Evolutionary conservation across 1,140 invertebrate species (phyloP), one percentile per base, ranked within the genome.

Genomic region (Diabrotica undecimpunctata): DNA sequence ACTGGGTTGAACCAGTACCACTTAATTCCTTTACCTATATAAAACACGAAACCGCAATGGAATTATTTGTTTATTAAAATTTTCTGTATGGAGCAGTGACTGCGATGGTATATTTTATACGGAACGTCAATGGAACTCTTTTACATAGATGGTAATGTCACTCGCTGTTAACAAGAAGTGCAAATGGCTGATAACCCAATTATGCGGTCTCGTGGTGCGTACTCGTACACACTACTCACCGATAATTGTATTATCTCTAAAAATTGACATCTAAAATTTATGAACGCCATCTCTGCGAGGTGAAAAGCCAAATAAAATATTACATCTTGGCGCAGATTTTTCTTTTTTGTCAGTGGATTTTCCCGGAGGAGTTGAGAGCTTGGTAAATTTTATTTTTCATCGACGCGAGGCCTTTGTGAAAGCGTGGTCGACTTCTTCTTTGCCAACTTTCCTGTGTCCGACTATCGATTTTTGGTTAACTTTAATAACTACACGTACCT

Each of bases 251-350:
- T 46, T 46, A 46, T 46, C 41, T 46, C 8, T n/a, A 10, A n/a
- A 46, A 46, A 46, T 46, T 46, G 41, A 46, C 41, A 46, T 46
- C 41, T 8, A 46, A 46, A 46, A 46, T 46, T n/a, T n/a, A 46
- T 46, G 41, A 6, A 46, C 2, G 41, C 41, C 41, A 46, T 46
- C 41, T 46, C 41, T 46, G 41, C n/a, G n/a, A 46, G 41, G 8
- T 8, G 41, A 46, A 46, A 46, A 46, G n/a, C 8, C 8, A 46
- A 46, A 8, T 46, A 46, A 46, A 10, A 46, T 8, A 10, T 10
- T 46, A 46, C n/a, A 46, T 46, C 8, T 3, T n/a, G n/a, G 41
- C 5, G 41, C 8, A 10, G 8, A 10, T 46, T 46, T 46, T 46
- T 46, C 41, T n/a, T 46, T 46, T 46, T 46, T n/a, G 41, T n/a